Conservation (phyloP, 2,797 vertebrate species). For the Ciconia nigra region DNA sequence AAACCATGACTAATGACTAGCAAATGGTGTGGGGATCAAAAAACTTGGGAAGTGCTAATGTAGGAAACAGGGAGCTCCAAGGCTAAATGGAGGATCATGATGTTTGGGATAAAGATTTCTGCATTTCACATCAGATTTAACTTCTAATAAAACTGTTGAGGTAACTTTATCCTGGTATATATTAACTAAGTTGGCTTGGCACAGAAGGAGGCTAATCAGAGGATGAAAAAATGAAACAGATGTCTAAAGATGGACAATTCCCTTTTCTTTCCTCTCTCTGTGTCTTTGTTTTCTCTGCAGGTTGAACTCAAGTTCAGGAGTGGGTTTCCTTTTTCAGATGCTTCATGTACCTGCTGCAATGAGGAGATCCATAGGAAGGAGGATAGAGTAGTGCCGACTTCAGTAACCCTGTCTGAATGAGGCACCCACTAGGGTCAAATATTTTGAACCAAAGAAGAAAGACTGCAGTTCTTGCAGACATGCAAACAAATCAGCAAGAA, state of each 20-base stretch:
- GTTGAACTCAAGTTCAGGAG: background rate
- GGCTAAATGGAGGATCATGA: background rate
- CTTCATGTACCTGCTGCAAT: background rate
- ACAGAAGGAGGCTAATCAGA: background rate
- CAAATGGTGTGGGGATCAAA: background rate
- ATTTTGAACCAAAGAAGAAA: background rate
- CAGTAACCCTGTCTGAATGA: background rate
- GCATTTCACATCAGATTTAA: background rate
- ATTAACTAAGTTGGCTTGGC: background rate
- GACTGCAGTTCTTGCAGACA: background rate
- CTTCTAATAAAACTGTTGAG: background rate
- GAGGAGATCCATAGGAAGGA: background rate
- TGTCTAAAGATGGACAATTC: background rate
- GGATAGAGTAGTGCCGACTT: background rate
- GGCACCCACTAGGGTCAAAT: background rate
- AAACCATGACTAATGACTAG: background rate
- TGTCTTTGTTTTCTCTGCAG: background rate
- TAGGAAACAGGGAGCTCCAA: background rate
- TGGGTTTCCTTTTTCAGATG: background rate
- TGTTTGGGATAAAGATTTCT: background rate
- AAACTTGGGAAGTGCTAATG: background rate
- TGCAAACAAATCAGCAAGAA: background rate
- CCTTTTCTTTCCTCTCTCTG: background rate
- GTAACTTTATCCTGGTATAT: background rate
- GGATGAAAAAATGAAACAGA: background rate